A percentile compares a stretch with the other conserved stretches of the same genome.
Conservation (phyloP, 2,113 vertebrate species). For the Pagrus major region DNA sequence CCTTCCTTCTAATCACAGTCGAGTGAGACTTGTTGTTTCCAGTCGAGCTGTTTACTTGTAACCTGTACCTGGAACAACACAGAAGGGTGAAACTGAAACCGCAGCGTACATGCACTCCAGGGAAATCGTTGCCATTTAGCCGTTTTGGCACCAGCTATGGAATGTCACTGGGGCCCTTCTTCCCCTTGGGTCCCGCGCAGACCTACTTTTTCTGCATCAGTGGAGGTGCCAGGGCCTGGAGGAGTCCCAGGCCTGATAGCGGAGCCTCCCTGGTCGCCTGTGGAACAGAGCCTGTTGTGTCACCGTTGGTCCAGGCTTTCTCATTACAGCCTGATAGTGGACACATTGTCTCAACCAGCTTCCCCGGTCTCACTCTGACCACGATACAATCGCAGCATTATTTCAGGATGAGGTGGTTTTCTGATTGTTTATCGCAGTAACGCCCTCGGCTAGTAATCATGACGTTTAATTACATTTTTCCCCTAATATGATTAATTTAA, state of each 20-base stretch:
- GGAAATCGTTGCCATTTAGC: conserved; percentile 69
- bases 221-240: conserved; percentile 63
- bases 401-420: conserved; percentile 42
- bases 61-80: conserved; percentile 44
- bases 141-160: conserved; percentile 53
- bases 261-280: conserved; percentile 25
- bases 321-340: conserved; percentile 65
- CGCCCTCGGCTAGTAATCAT: conserved; percentile 25
- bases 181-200: conserved; percentile 59
- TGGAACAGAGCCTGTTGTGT: conserved; percentile 57
- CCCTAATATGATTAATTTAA: conserved; percentile 60
- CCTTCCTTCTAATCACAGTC: conserved; percentile 17
- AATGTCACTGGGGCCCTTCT: conserved; percentile 56
- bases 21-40: conserved; percentile 21
- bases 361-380: conserved; percentile 45
- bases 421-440: conserved; percentile 30
- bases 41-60: conserved; percentile 36
- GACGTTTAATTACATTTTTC: conserved; percentile 60
- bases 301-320: conserved; percentile 44
- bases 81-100: conserved; percentile 62
- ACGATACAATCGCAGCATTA: conserved; percentile 67
- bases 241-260: conserved; percentile 54
- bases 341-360: conserved; percentile 60
- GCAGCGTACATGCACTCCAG: conserved; percentile 42
- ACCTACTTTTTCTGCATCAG: conserved; percentile 64